Evolutionary conservation across 2,888 invertebrate genomes (phyloP).

Genomic region (Ferrisia virgata): DNA sequence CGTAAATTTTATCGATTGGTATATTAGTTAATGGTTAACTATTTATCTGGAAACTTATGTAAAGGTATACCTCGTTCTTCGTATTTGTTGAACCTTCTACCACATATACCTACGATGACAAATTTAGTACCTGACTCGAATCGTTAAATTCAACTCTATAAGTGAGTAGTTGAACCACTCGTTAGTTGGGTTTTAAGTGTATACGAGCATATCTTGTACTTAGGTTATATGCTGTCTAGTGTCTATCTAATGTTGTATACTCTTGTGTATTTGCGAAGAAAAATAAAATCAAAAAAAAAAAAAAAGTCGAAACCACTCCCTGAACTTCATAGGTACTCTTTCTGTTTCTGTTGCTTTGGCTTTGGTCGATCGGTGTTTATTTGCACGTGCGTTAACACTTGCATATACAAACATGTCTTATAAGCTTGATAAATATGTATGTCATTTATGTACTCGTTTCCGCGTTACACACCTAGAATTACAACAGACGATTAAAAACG

Average conservation of each 20-base stretch:
- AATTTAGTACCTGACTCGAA: too few species aligned
- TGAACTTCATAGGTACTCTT: background rate
- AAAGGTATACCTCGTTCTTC: too few species aligned
- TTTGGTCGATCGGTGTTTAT: background rate
- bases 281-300: background rate
- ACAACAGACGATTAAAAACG: background rate
- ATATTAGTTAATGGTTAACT: too few species aligned
- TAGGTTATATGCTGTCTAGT: too few species aligned
- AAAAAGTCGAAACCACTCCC: conserved; percentile 10
- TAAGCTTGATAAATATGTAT: conserved; percentile 12
- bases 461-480: conserved; percentile 11
- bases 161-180: background rate
- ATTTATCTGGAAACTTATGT: too few species aligned
- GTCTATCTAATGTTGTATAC: too few species aligned
- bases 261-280: background rate
- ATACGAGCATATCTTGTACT: too few species aligned
- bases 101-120: too few species aligned
- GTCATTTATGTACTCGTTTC: conserved; percentile 25
- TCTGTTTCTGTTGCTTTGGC: background rate
- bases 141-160: background rate
- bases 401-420: conserved; percentile 34
- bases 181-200: too few species aligned
- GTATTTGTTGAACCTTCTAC: too few species aligned
- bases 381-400: conserved; percentile 36
- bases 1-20: too few species aligned